Conservation (phyloP, 2,113 vertebrate species). For the Noctilio leporinus region DNA sequence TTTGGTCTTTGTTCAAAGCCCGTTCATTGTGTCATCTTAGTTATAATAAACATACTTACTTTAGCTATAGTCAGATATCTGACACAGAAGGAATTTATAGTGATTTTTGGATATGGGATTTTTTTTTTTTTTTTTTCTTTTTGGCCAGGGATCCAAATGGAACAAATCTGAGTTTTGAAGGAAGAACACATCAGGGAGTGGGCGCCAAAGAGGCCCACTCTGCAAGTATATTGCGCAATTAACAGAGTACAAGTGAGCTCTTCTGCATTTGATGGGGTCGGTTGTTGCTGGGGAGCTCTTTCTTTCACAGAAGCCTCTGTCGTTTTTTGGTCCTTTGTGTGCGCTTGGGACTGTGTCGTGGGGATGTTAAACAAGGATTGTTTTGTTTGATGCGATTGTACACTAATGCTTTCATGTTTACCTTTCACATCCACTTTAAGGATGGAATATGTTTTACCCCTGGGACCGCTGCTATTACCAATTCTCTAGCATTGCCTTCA, state of each 20-base stretch:
- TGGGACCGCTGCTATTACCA: constrained; percentile 25
- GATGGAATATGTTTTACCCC: constrained; percentile 37
- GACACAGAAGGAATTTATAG: constrained; percentile 29
- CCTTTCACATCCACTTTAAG: constrained; percentile 56
- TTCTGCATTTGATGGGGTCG: not conserved
- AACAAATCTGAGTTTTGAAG: constrained; percentile 32
- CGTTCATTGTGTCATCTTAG: not conserved
- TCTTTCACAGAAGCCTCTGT: not conserved
- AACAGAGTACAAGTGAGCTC: not conserved
- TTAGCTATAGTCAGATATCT: not conserved
- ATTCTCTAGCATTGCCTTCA: constrained; percentile 20
- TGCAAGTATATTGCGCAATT: constrained; percentile 9
- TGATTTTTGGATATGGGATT: not conserved
- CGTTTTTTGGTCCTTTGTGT: not conserved
- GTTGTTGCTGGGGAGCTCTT: not conserved
- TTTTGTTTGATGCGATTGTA: constrained; percentile 8
- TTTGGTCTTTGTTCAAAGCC: not conserved
- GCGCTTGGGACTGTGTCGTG: not conserved
- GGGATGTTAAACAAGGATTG: not conserved
- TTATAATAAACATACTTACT: not conserved
- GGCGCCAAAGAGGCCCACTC: not conserved
- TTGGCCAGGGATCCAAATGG: not conserved
- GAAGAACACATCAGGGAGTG: not conserved
- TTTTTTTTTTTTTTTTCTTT: not conserved
- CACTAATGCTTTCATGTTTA: constrained; percentile 51